Base-by-base conservation (phyloP, 2,113 vertebrate genomes). In the Misgurnus anguillicaudatus region DNA sequence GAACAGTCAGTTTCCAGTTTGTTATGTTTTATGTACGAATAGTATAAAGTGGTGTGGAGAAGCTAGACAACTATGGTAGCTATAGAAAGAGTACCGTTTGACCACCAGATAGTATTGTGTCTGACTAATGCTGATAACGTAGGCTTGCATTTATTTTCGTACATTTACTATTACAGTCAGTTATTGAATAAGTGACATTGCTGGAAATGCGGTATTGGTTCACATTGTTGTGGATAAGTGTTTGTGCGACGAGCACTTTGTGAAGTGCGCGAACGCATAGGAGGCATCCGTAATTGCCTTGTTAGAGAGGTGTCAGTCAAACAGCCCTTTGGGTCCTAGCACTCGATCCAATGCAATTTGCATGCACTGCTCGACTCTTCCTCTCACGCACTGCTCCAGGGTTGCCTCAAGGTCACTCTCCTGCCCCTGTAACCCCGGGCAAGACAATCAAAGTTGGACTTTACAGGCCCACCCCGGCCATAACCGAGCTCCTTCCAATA, bases 401-500 rank as follows among this genome's bases (percentile, higher is more conserved):
- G 57, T 62, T 39, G 42, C n/a, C 61, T 82, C 60, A 60, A 79
- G 81, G 77, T 82, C 71, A 75, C 51, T 42, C n/a, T 5, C 39
- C 38, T 53, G 48, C 17, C 62, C 70, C 45, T 53, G 53, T 68
- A 42, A 76, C 78, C 68, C 24, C 48, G 4, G 48, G 78, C 42
- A 81, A 42, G 65, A n/a, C 63, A 53, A 69, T 82, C 81, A 69
- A 68, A 71, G 13, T 58, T 14, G 19, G 64, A 45, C 58, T 82
- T 82, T 77, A 82, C 63, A 82, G 70, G 77, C 81, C 76, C 81
- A 72, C 9, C 41, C 9, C 10, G 70, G 53, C 76, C 62, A 83
- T 82, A 77, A 78, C 69, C 21, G 74, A 42, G 45, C 73, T 65
- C 36, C 58, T 39, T 67, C 53, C 74, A 77, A 83, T 76, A 83